These are phyloP conservation scores for Anhinga anhinga DNA, from an alignment of 2,113 vertebrate species.

Conservation along the genomic window DNA sequence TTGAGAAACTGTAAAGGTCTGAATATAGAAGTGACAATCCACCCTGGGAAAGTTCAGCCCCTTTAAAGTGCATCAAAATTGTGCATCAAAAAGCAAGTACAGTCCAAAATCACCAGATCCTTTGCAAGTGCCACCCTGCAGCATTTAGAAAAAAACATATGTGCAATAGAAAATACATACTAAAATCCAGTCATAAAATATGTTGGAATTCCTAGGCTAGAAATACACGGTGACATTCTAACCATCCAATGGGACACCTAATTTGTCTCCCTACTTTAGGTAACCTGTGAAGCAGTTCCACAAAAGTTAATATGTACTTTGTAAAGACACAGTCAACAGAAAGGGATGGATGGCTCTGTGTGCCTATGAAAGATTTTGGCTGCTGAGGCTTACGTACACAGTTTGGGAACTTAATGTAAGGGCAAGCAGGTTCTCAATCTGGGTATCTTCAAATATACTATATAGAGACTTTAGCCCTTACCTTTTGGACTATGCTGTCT, in stretches of 20 bases:
- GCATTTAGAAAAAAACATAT: not conserved
- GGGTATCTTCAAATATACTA: not conserved
- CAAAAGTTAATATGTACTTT: not conserved
- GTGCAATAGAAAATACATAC: not conserved
- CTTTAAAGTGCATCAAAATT: not conserved
- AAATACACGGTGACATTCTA: not conserved
- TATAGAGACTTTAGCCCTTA: not conserved
- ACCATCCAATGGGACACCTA: not conserved
- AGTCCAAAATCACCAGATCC: not conserved
- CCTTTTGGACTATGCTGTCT: not conserved
- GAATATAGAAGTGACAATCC: not conserved
- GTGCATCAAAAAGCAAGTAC: not conserved
- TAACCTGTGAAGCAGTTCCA: not conserved
- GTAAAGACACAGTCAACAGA: not conserved
- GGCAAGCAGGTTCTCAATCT: not conserved
- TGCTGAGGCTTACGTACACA: not conserved
- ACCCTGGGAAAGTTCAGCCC: not conserved
- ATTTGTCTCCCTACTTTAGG: not conserved
- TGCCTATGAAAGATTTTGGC: not conserved
- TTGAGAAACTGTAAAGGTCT: not conserved
- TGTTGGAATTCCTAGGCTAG: not conserved
- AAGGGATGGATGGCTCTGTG: not conserved
- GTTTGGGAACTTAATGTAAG: not conserved
- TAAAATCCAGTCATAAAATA: not conserved
- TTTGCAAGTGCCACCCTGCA: not conserved